phyloP scores from a whole-genome alignment of 2,113 vertebrate genomes.

The Alethe castanea region DNA sequence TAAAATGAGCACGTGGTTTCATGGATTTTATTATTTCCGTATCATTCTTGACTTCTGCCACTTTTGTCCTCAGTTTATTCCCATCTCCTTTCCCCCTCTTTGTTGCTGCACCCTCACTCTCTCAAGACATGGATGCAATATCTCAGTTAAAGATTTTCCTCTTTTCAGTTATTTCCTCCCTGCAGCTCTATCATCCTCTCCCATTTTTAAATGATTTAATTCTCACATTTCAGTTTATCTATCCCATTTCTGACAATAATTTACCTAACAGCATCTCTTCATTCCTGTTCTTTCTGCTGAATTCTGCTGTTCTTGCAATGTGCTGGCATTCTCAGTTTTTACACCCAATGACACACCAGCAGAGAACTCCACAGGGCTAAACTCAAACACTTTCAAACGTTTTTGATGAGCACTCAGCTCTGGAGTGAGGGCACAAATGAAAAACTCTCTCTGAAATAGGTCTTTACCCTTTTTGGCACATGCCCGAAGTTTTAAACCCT shows the following conservation, averaged over 20 bases:
- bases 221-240: neutral
- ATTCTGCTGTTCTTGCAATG: rapidly evolving
- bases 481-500: neutral
- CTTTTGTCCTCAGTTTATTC: neutral
- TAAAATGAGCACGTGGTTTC: neutral
- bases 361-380: neutral
- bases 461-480: neutral
- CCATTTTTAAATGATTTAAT: neutral
- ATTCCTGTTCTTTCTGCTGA: neutral
- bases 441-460: neutral
- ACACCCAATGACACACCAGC: neutral
- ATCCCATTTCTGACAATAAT: neutral
- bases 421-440: neutral
- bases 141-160: neutral
- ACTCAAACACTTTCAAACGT: neutral
- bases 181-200: neutral
- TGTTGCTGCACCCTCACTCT: neutral
- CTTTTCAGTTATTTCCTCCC: neutral
- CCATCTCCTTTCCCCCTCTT: neutral
- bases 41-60: neutral
- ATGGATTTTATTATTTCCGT: neutral
- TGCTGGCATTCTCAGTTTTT: neutral
- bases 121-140: neutral
- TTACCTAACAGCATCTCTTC: neutral
- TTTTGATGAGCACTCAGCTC: neutral